phyloP scores from a whole-genome alignment of 2,797 vertebrate species.

The Spea hammondii region DNA sequence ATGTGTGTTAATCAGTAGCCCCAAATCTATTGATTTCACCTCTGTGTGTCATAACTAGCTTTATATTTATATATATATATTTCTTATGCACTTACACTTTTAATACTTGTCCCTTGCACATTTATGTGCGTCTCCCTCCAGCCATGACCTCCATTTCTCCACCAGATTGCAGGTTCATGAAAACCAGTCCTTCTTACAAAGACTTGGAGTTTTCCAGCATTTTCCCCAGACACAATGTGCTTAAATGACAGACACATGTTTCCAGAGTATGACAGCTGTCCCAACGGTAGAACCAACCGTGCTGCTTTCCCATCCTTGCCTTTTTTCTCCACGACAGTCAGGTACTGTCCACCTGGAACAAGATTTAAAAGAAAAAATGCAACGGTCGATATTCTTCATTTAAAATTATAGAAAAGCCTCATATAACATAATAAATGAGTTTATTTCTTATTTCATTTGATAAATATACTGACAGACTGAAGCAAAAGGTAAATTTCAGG shows the following conservation, averaged over 20 bases:
- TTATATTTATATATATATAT: too few species aligned
- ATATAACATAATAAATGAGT: too few species aligned
- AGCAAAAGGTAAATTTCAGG: too few species aligned
- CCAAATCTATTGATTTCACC: too few species aligned
- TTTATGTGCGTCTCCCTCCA: conserved; percentile 92
- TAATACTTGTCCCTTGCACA: conserved; percentile 78
- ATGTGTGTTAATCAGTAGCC: too few species aligned
- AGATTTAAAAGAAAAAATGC: conserved; percentile 25
- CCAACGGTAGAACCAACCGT: conserved; percentile 80
- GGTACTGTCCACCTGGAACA: conserved; percentile 80
- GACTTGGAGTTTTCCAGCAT: conserved; percentile 85
- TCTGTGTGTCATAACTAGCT: background rate
- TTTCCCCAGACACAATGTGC: conserved; percentile 82
- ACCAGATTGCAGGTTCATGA: conserved; percentile 87
- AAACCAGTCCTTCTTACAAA: conserved; percentile 80
- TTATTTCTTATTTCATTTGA: too few species aligned
- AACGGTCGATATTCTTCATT: too few species aligned
- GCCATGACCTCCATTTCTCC: conserved; percentile 83
- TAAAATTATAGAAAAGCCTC: too few species aligned
- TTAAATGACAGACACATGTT: conserved; percentile 89
- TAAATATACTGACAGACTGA: too few species aligned
- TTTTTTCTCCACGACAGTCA: conserved; percentile 79
- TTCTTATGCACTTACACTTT: conserved; percentile 79
- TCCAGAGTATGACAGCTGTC: conserved; percentile 68
- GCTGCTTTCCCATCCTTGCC: conserved; percentile 78